Conservation (phyloP, 2,113 vertebrate species). For the Uropsilus gracilis region DNA sequence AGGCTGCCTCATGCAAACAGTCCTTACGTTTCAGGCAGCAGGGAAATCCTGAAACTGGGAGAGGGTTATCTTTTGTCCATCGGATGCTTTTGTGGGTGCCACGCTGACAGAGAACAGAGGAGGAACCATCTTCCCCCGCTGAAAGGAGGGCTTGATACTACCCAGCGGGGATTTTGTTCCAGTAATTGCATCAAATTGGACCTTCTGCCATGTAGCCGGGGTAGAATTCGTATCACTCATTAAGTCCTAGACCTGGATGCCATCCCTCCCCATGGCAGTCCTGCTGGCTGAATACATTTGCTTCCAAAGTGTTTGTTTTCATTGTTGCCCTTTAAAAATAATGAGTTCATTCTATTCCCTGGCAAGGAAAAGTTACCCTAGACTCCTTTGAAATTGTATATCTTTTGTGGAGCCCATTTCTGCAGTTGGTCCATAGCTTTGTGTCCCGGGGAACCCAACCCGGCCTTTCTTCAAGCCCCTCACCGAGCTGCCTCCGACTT, state of each 20-base stretch:
- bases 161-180: conserved; percentile 48
- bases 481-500: conserved; percentile 83
- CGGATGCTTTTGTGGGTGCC: conserved; percentile 43
- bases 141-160: conserved; percentile 3
- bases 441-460: conserved; percentile 84
- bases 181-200: conserved; percentile 53
- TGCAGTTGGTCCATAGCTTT: conserved; percentile 84
- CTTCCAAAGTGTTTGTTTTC: conserved; percentile 84
- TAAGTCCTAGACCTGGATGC: neutral
- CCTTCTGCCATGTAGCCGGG: neutral
- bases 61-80: conserved; percentile 68
- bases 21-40: conserved; percentile 63
- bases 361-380: conserved; percentile 82
- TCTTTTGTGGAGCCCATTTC: conserved; percentile 85
- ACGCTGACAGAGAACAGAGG: conserved; percentile 64
- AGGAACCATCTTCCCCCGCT: conserved; percentile 48
- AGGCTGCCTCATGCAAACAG: conserved; percentile 52
- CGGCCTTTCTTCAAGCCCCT: conserved; percentile 82
- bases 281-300: conserved; percentile 76
- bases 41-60: conserved; percentile 62
- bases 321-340: conserved; percentile 83
- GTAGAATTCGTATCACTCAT: conserved; percentile 58
- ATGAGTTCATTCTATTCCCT: conserved; percentile 78
- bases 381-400: conserved; percentile 87
- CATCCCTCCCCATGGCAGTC: conserved; percentile 40